Evolutionary conservation across 2,113 vertebrate species (phyloP).

Genomic region (Phycodurus eques): DNA sequence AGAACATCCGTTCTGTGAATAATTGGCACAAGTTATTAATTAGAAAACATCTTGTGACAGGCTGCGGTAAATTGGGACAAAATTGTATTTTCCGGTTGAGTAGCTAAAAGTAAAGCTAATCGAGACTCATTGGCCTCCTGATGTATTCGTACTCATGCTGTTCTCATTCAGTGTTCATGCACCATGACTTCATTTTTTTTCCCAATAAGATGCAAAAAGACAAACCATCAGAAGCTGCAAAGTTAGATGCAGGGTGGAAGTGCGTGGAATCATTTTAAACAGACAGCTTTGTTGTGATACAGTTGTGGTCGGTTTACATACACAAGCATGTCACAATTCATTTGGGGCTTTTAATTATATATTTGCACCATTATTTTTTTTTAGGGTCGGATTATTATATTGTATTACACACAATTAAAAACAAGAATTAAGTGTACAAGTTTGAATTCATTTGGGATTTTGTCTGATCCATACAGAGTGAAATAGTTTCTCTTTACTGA

Average conservation of each 20-base stretch:
- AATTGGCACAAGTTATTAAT: constrained; percentile 55
- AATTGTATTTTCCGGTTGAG: constrained; percentile 56
- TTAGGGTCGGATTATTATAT: no score
- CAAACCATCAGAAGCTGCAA: neutral
- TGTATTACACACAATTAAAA: no score
- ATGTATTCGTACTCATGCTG: constrained; percentile 26
- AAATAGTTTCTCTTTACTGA: no score
- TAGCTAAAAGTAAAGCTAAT: constrained; percentile 47
- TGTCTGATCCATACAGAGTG: no score
- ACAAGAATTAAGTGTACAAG: no score
- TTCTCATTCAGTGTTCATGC: constrained; percentile 17
- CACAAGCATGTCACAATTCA: neutral
- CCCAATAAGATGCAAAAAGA: neutral
- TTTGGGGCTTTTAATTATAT: neutral
- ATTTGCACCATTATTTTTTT: neutral
- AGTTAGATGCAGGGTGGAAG: neutral
- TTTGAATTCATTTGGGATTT: no score
- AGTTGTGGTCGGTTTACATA: neutral
- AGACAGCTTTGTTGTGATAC: neutral
- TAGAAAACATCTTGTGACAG: constrained; percentile 47
- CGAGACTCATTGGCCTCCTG: constrained; percentile 41
- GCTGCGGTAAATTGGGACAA: constrained; percentile 52
- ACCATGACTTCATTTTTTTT: neutral
- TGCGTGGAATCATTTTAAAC: neutral
- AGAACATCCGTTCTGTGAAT: constrained; percentile 44